phyloP scores from a whole-genome alignment of 37 sponge, comb jelly and placozoan species.

The Oscarella lobularis region DNA sequence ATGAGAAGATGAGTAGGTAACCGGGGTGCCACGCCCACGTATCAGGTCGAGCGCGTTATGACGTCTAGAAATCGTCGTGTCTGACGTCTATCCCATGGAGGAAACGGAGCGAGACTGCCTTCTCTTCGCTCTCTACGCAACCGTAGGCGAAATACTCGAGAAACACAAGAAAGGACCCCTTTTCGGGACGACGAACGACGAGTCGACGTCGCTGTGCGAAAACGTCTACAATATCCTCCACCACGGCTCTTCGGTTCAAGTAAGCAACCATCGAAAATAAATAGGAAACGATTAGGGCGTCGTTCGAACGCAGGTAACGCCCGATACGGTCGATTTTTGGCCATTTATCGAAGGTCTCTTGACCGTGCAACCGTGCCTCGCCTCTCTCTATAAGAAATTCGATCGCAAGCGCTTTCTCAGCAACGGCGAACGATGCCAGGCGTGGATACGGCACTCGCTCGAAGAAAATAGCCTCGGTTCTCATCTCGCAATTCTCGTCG shows the following conservation, averaged over 20 bases:
- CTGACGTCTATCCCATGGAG: too few relatives aligned
- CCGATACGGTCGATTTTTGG: not conserved
- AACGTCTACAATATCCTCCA: not conserved
- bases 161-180: too few relatives aligned
- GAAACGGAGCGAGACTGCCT: conserved; percentile 2
- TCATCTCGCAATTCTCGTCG: not conserved
- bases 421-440: not conserved
- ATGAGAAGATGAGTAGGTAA: not conserved
- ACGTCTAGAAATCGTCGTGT: too few relatives aligned
- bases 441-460: not conserved
- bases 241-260: not conserved
- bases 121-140: not conserved
- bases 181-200: not conserved
- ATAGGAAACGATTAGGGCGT: too few relatives aligned
- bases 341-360: not conserved
- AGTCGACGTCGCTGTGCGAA: not conserved
- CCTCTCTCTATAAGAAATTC: not conserved
- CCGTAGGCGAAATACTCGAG: not conserved
- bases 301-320: not conserved
- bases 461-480: not conserved
- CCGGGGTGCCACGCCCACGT: too few relatives aligned
- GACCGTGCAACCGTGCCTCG: not conserved
- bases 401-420: not conserved
- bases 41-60: too few relatives aligned
- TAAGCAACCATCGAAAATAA: too few relatives aligned